phyloP scores from a whole-genome alignment of 2,888 invertebrate species.

The Craniophora ligustri region DNA sequence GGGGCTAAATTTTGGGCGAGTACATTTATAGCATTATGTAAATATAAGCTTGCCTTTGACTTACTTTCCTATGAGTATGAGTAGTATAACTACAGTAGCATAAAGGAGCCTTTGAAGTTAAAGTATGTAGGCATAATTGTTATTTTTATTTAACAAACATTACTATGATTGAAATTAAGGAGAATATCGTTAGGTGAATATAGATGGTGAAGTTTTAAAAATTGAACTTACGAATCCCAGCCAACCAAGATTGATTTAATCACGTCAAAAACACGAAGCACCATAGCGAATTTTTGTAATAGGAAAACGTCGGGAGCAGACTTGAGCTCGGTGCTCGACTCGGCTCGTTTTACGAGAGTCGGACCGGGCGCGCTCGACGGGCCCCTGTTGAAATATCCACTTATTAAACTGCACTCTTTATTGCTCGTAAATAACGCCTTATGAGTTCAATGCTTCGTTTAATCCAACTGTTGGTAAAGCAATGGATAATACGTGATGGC shows the following conservation, averaged over 20 bases:
- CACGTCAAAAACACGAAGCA: constrained; percentile 38
- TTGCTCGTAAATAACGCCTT: constrained; percentile 77
- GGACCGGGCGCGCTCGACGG: constrained; percentile 54
- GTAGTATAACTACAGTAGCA: no score
- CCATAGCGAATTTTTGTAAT: constrained; percentile 49
- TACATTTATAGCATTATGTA: constrained; percentile 3
- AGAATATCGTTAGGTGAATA: no score
- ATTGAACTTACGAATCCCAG: neutral
- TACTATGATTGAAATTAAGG: no score
- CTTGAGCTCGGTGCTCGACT: constrained; percentile 31
- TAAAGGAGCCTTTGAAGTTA: no score
- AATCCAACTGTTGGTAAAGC: constrained; percentile 62
- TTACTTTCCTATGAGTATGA: no score
- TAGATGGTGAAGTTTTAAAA: neutral
- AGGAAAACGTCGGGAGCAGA: constrained; percentile 53
- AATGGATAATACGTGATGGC: constrained; percentile 55
- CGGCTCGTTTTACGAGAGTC: constrained; percentile 66
- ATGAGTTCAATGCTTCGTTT: constrained; percentile 79
- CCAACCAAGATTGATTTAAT: constrained; percentile 27
- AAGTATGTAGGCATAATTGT: no score
- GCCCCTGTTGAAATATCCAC: constrained; percentile 73
- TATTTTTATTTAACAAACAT: no score
- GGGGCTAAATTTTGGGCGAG: constrained; percentile 27
- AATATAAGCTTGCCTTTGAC: no score
- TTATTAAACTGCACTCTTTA: constrained; percentile 79